Percentiles rank a stretch among this genome's conserved stretches.
These are phyloP conservation scores for Hirudo medicinalis DNA, from an alignment of 1,140 invertebrate species.

Conservation along the genomic window DNA sequence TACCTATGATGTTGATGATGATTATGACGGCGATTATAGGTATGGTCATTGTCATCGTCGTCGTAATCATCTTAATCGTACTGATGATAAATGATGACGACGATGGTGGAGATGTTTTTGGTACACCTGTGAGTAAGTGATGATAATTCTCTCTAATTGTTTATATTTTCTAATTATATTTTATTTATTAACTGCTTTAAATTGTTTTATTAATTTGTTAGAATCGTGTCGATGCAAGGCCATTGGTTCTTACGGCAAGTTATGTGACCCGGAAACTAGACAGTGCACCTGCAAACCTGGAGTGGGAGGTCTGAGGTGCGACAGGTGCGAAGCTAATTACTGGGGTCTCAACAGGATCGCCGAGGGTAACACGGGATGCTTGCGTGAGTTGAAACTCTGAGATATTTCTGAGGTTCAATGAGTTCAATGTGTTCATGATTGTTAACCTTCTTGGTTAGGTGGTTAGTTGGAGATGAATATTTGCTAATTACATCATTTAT, in stretches of 20 bases:
- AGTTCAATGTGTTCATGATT: too few relatives aligned
- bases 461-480: too few relatives aligned
- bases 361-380: conserved; percentile 62
- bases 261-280: conserved; percentile 62
- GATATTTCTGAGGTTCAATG: too few relatives aligned
- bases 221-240: conserved; percentile 41
- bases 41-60: background rate
- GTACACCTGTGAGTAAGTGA: too few relatives aligned
- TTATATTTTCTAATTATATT: too few relatives aligned
- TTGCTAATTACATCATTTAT: too few relatives aligned
- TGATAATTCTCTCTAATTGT: too few relatives aligned
- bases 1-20: conserved; percentile 6
- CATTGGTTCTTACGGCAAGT: conserved; percentile 47
- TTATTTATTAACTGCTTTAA: too few relatives aligned
- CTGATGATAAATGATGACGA: too few relatives aligned
- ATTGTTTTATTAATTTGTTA: conserved; percentile 20
- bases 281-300: conserved; percentile 73
- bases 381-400: conserved; percentile 52
- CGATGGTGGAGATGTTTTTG: too few relatives aligned
- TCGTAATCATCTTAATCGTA: too few relatives aligned
- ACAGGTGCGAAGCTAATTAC: conserved; percentile 57
- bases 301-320: conserved; percentile 73
- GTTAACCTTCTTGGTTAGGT: too few relatives aligned
- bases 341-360: conserved; percentile 68
- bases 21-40: background rate